Evolutionary conservation across 2,888 invertebrate genomes (phyloP).

Genomic region (Polymixis lichenea): DNA sequence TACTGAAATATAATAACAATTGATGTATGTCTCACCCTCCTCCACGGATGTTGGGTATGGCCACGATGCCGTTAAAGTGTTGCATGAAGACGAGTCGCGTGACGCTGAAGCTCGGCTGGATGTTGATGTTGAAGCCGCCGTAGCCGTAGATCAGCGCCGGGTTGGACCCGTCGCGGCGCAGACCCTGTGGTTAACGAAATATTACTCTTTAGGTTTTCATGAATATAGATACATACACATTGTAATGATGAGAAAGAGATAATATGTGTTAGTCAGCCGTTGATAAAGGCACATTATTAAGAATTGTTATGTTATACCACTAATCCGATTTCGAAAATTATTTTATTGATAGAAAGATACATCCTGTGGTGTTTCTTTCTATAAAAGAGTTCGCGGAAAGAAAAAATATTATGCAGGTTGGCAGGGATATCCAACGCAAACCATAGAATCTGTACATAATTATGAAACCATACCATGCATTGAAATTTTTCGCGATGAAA

Average conservation of each 20-base stretch:
- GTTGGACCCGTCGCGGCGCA: conserved; percentile 92
- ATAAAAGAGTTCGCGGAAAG: too few relatives aligned
- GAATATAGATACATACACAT: background rate
- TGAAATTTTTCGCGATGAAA: too few relatives aligned
- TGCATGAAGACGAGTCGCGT: conserved; percentile 97
- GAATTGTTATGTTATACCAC: too few relatives aligned
- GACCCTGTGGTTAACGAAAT: conserved; percentile 84
- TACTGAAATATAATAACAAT: too few relatives aligned
- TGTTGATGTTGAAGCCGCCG: conserved; percentile 98
- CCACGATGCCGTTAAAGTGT: conserved; percentile 96
- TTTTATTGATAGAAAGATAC: too few relatives aligned
- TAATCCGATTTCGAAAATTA: too few relatives aligned
- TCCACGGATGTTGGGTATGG: conserved; percentile 98
- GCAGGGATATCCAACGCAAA: too few relatives aligned
- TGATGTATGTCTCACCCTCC: conserved; percentile 93
- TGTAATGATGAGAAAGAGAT: background rate
- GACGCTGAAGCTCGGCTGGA: conserved; percentile 97
- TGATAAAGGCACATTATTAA: background rate
- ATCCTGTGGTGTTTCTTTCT: too few relatives aligned
- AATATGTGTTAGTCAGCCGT: background rate
- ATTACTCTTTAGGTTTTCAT: background rate
- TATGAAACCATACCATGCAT: too few relatives aligned
- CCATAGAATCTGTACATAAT: too few relatives aligned
- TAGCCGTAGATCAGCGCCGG: conserved; percentile 98
- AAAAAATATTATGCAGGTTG: too few relatives aligned